These are phyloP conservation scores for Drosophila pandora DNA, from an alignment of 1,140 invertebrate species.

Conservation along the genomic window DNA sequence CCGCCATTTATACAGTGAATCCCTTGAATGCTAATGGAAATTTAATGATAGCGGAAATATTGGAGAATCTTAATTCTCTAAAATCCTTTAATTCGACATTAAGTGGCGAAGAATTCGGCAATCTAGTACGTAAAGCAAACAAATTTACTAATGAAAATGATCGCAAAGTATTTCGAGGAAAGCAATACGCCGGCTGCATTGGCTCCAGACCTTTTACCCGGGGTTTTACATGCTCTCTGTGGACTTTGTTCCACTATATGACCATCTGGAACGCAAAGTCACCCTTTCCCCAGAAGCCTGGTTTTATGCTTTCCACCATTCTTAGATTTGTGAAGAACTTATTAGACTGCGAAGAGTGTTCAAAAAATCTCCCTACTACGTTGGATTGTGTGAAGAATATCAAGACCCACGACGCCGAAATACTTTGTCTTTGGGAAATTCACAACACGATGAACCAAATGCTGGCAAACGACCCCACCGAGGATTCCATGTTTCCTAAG, in stretches of 20 bases:
- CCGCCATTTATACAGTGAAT: slow-evolving; percentile 9
- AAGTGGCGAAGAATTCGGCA: too few relatives aligned
- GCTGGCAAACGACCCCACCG: slow-evolving; percentile 91
- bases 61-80: too few relatives aligned
- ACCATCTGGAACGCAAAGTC: slow-evolving; percentile 90
- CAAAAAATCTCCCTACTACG: too few relatives aligned
- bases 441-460: slow-evolving; percentile 97
- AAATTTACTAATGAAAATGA: too few relatives aligned
- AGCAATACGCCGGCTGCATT: slow-evolving; percentile 87
- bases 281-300: slow-evolving; percentile 76
- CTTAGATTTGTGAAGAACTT: slow-evolving; percentile 95
- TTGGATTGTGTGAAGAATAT: slow-evolving; percentile 86
- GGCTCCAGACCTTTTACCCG: slow-evolving; percentile 86
- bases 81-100: too few relatives aligned
- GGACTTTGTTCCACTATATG: slow-evolving; percentile 96
- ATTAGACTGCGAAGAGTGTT: slow-evolving; percentile 90
- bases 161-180: slow-evolving; percentile 85
- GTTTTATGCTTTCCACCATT: slow-evolving; percentile 90
- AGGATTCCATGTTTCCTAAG: slow-evolving; percentile 96
- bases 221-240: slow-evolving; percentile 97
- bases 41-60: background rate
- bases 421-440: slow-evolving; percentile 96
- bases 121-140: too few relatives aligned
- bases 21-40: slow-evolving; percentile 41
- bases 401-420: slow-evolving; percentile 87